Evolutionary conservation across 2,888 invertebrate species (phyloP), one percentile per base, ranked within the genome.

Genomic region (Tenthredo amoena): DNA sequence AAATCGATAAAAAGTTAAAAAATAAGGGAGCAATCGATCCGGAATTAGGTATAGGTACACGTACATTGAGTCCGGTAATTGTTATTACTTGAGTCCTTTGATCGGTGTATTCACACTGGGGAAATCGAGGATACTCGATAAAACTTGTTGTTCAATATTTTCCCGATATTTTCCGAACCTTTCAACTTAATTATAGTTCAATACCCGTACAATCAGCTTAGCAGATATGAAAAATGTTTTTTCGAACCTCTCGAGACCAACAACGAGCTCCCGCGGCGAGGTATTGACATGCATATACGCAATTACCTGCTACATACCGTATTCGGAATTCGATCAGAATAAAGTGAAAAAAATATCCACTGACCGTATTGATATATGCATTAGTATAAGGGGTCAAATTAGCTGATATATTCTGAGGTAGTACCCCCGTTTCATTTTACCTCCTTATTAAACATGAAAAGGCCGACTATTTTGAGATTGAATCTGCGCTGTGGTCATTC

Each of bases 111-210:
- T 74, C 37, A 43, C 74, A 18, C 79, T 18, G 79, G 58, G 58
- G 21, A 77, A 77, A 77, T 77, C 31, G 81, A 81, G 9, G 81
- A 62, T 62, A 58, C 37, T 21, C 37, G 58, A 31, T 81, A n/a
- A 62, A 81, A 81, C 40, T 81, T 81, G 81, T 81, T 81, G 40
- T 58, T 37, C 37, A 62, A 37, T 15, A 58, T 21, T 81, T 81
- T 81, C 21, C 81, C 81, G 58, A 62, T 81, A 62, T 58, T 31
- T 77, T 50, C 31, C 37, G 34, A 47, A 68, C 58, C 81, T 81
- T 62, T 81, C 62, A 62, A 81, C 58, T 40, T 62, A 62, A 81
- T 81, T 37, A 81, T 81, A 40, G 62, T 31, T 62, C 58, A 21
- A 81, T 81, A 62, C 34, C 6, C 18, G 55, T 74, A 31, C 76